phyloP scores from a whole-genome alignment of 2,888 invertebrate species.

The Lampropteryx suffumata region DNA sequence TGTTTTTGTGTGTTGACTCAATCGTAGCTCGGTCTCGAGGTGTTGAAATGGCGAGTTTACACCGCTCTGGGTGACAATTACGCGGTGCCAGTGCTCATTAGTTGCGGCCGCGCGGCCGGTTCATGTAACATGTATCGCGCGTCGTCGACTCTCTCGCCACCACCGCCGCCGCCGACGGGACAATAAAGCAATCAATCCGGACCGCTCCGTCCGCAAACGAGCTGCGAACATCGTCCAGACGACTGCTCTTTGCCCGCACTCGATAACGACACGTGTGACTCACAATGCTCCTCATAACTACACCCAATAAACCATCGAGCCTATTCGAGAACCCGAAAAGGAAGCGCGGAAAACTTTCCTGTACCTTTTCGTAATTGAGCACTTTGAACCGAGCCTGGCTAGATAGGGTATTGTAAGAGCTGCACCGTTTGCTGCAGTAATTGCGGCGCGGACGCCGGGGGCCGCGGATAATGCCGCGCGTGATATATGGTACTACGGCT shows the following conservation, averaged over 20 bases:
- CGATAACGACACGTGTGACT: conserved; percentile 46
- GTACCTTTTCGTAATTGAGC: conserved; percentile 33
- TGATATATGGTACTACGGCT: conserved; percentile 80
- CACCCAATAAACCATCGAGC: conserved; percentile 27
- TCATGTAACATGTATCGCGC: conserved; percentile 80
- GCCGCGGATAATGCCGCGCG: conserved; percentile 72
- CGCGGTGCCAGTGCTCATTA: conserved; percentile 71
- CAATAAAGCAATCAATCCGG: conserved; percentile 81
- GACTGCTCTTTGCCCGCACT: conserved; percentile 42
- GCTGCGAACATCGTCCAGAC: conserved; percentile 49
- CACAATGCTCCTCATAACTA: conserved; percentile 42
- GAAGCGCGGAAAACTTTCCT: conserved; percentile 29
- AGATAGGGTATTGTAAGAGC: conserved; percentile 64
- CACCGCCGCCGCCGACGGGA: conserved; percentile 52
- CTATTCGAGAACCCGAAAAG: conserved; percentile 29
- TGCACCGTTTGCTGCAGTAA: conserved; percentile 63
- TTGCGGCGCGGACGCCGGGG: conserved; percentile 75
- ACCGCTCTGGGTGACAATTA: conserved; percentile 65
- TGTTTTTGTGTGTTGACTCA: conserved; percentile 62
- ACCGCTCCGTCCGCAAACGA: conserved; percentile 61
- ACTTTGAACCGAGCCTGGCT: conserved; percentile 48
- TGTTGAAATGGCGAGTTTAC: conserved; percentile 49
- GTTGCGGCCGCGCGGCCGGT: conserved; percentile 62
- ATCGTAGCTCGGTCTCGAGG: conserved; percentile 48
- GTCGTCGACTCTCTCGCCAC: conserved; percentile 52